These are phyloP conservation scores for Melipona beecheii DNA, from an alignment of 2,888 invertebrate species.

Conservation along the genomic window DNA sequence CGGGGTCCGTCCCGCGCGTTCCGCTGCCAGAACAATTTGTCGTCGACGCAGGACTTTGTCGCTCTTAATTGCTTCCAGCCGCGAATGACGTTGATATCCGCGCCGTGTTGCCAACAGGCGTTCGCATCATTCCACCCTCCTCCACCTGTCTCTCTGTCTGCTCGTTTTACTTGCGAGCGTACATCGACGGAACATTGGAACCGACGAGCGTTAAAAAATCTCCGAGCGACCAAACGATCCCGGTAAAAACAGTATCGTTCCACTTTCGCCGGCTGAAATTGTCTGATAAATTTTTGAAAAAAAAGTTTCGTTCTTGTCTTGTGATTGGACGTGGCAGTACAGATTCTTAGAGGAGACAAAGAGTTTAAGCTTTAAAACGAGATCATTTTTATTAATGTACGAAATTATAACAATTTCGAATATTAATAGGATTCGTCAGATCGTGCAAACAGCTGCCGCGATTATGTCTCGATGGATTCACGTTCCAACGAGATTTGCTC, in stretches of 20 bases:
- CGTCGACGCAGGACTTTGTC: conserved; percentile 14
- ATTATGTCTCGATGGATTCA: not conserved
- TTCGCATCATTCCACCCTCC: not conserved
- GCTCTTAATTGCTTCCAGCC: conserved; percentile 41
- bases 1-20: not conserved
- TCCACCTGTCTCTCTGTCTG: no score
- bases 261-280: no score
- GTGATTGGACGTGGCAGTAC: no score
- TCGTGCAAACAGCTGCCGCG: not conserved
- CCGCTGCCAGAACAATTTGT: conserved; percentile 33
- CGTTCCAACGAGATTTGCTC: not conserved
- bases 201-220: not conserved
- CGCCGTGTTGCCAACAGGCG: conserved; percentile 6
- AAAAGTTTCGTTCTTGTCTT: no score
- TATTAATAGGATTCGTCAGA: no score
- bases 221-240: no score
- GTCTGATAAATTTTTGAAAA: no score
- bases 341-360: no score
- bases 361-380: no score
- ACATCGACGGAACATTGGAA: not conserved
- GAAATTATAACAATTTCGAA: no score
- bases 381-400: no score
- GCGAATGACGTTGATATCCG: conserved; percentile 33
- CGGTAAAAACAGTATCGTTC: not conserved
- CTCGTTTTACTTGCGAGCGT: not conserved